Evolutionary conservation across 2,888 invertebrate genomes (phyloP).

Genomic region (Aelia acuminata): DNA sequence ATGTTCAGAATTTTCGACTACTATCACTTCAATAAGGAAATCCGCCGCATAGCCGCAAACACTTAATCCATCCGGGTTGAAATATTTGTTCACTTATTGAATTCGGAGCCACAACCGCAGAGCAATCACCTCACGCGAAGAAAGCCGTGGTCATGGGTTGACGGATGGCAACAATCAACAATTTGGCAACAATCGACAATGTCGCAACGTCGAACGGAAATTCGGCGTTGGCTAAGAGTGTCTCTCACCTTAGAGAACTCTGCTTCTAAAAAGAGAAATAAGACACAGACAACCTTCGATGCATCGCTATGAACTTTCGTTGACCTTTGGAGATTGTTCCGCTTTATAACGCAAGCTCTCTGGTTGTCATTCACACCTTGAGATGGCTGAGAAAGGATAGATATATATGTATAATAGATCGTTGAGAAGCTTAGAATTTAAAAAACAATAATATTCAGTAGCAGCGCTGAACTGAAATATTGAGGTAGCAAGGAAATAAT

Average conservation of each 20-base stretch:
- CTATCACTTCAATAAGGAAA: not conserved
- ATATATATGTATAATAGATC: too few species aligned
- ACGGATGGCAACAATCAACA: not conserved
- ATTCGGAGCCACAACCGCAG: not conserved
- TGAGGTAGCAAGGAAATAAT: too few species aligned
- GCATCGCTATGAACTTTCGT: not conserved
- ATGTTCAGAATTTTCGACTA: not conserved
- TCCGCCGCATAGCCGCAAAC: not conserved
- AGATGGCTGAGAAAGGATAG: too few species aligned
- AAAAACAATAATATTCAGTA: too few species aligned
- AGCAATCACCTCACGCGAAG: constrained; percentile 7
- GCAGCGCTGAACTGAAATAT: too few species aligned
- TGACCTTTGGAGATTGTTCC: too few species aligned
- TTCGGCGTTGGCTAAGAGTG: not conserved
- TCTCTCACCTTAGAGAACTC: not conserved
- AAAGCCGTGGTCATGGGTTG: not conserved
- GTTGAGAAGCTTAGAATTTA: too few species aligned
- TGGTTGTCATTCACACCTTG: too few species aligned
- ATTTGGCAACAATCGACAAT: too few species aligned
- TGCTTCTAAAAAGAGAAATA: not conserved
- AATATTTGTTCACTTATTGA: not conserved
- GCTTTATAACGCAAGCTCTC: too few species aligned
- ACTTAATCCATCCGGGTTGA: not conserved
- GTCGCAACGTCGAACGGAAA: not conserved
- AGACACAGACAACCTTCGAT: not conserved